phyloP scores from a whole-genome alignment of 1,140 invertebrate genomes.

The Drosophila sechellia region DNA sequence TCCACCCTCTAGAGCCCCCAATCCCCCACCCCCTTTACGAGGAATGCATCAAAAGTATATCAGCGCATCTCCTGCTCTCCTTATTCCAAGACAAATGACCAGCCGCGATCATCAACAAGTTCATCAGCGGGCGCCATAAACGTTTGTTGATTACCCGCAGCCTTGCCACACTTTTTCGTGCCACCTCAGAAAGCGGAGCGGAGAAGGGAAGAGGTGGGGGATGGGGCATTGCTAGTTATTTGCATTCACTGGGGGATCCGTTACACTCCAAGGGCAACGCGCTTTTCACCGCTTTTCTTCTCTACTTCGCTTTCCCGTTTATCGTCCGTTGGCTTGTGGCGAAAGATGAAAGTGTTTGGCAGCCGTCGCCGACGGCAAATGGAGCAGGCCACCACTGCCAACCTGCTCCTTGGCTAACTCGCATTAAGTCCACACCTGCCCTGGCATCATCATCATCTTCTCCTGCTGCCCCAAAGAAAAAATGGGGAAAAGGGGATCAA shows the following conservation, averaged over 20 bases:
- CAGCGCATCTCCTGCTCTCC: not conserved
- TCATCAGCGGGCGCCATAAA: slow-evolving; percentile 74
- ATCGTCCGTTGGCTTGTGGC: slow-evolving; percentile 41
- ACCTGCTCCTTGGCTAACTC: slow-evolving; percentile 14
- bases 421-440: slow-evolving; percentile 69
- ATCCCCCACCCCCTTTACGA: not conserved
- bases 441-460: slow-evolving; percentile 44
- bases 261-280: slow-evolving; percentile 63
- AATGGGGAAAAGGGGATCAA: slow-evolving; percentile 27
- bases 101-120: slow-evolving; percentile 73
- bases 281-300: slow-evolving; percentile 15
- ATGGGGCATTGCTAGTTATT: slow-evolving; percentile 58
- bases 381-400: slow-evolving; percentile 12
- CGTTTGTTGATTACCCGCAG: slow-evolving; percentile 81
- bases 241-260: slow-evolving; percentile 77
- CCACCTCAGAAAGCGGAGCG: not conserved
- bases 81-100: slow-evolving; percentile 59
- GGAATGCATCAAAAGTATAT: slow-evolving; percentile 13
- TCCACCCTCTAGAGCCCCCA: not conserved
- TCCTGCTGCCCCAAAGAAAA: slow-evolving; percentile 7
- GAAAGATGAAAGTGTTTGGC: slow-evolving; percentile 68
- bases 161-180: slow-evolving; percentile 67
- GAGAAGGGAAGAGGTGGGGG: not conserved
- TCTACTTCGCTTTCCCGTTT: slow-evolving; percentile 8
- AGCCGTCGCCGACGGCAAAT: slow-evolving; percentile 49